Percentiles rank a stretch among this genome's conserved stretches.
Evolutionary conservation across 2,113 vertebrate genomes (phyloP).

Genomic region (Probosciger aterrimus): DNA sequence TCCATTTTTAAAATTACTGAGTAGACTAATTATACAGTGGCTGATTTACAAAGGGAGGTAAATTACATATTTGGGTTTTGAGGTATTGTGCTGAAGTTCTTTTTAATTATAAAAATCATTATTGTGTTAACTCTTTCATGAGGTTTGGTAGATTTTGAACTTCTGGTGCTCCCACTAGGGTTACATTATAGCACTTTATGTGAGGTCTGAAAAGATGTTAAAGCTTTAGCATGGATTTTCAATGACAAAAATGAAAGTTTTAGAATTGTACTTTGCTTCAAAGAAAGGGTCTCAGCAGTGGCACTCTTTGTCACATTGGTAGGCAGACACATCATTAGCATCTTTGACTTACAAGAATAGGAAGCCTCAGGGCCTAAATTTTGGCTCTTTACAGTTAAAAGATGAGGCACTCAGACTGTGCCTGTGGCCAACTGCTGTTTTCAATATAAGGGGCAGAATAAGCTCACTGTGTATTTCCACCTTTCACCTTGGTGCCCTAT

Average conservation of each 20-base stretch:
- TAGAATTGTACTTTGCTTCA: slow-evolving; percentile 51
- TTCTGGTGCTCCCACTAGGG: neutral
- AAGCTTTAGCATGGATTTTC: slow-evolving; percentile 37
- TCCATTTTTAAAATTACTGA: neutral
- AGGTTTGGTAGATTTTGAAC: neutral
- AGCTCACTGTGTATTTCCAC: neutral
- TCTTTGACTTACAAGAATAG: slow-evolving; percentile 57
- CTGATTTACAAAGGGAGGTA: neutral
- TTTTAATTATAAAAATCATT: neutral
- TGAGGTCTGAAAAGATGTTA: slow-evolving; percentile 18
- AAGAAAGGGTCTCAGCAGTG: slow-evolving; percentile 44
- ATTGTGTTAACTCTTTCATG: neutral
- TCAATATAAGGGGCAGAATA: slow-evolving; percentile 18
- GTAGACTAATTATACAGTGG: neutral
- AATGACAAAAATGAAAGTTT: slow-evolving; percentile 63
- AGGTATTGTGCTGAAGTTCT: neutral
- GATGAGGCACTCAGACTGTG: neutral
- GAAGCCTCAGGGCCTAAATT: slow-evolving; percentile 31
- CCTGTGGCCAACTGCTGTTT: slow-evolving; percentile 1
- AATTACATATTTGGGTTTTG: neutral
- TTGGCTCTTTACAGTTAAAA: slow-evolving; percentile 53
- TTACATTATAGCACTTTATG: neutral
- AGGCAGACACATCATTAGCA: slow-evolving; percentile 61
- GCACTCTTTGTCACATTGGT: slow-evolving; percentile 35
- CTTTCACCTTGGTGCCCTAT: neutral